Base-by-base conservation (phyloP, 2,113 vertebrate species). In the Ibidorhyncha struthersii region DNA sequence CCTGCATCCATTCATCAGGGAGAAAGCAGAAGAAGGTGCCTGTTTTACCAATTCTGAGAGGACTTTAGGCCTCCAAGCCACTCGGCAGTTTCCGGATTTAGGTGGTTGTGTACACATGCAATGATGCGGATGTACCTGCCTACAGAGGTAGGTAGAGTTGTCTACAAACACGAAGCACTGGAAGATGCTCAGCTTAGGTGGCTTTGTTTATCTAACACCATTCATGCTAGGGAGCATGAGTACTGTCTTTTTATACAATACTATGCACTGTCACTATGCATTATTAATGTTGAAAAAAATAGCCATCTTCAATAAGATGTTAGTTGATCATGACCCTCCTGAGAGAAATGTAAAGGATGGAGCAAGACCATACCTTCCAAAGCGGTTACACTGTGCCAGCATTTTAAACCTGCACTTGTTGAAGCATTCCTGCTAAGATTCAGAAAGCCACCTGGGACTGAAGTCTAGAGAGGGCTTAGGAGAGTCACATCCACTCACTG, bases 391-490 rank as follows among this genome's bases (percentile, higher is more conserved):
- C 11, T 59, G 4, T 63, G 17, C 15, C 76, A 59, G 74, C 30
- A 23, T 58, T 79, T 79, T 72, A 79, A 82, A 38, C 52, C 8
- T 87, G 50, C 27, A n/a, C 23, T 78, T 74, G 14, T 66, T 41
- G 38, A 45, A 70, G 16, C 16, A 25, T 38, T 59, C 21, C 53
- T 58, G 25, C 25, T 41, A 58, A 81, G 6, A 40, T 49, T 89
- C 56, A 49, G 38, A 45, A 65, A 73, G 21, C 2, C 29, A 41
- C 20, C 19, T 74, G 18, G 6, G 19, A 41, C 25, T 0, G 0
- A 26, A 58, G 22, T 45, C 41, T 59, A 18, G 56, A 79, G 56
- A 38, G 30, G 22, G 9, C 30, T 86, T 59, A 40, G 27, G 17
- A 16, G 30, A 65, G 18, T 50, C 62, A 34, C 45, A 32, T 58